These are phyloP conservation scores for Dryocosmus kuriphilus DNA, from an alignment of 2,888 invertebrate genomes.

Conservation along the genomic window DNA sequence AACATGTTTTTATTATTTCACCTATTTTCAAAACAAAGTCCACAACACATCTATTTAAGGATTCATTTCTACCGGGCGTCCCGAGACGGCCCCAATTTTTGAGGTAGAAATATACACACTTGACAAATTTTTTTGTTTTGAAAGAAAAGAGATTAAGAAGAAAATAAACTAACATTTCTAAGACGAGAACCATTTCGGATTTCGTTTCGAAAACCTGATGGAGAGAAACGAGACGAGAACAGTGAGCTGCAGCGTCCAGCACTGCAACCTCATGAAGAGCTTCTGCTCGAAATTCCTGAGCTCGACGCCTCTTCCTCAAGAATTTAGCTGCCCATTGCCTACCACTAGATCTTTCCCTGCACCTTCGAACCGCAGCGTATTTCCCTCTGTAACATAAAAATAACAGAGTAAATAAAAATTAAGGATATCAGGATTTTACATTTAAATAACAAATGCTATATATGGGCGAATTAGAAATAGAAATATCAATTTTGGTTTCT, in stretches of 20 bases:
- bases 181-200: constrained; percentile 81
- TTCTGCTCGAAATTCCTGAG: constrained; percentile 81
- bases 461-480: too few relatives aligned
- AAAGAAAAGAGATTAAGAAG: too few relatives aligned
- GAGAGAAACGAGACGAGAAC: constrained; percentile 80
- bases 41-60: too few relatives aligned
- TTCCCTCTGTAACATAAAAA: constrained; percentile 89
- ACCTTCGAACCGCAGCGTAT: constrained; percentile 96
- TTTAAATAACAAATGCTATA: too few relatives aligned
- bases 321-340: constrained; percentile 98
- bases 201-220: constrained; percentile 82
- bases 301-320: constrained; percentile 93
- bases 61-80: too few relatives aligned
- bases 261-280: constrained; percentile 80
- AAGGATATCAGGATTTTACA: too few relatives aligned
- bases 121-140: too few relatives aligned
- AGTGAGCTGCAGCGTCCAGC: constrained; percentile 79
- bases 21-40: too few relatives aligned
- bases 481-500: too few relatives aligned
- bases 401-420: constrained; percentile 14
- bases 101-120: too few relatives aligned
- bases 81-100: too few relatives aligned
- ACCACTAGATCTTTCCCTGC: constrained; percentile 91
- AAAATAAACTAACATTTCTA: constrained; percentile 80
- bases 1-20: too few relatives aligned